A percentile compares a stretch with the other conserved stretches of the same genome.
Conservation (phyloP, 2,888 invertebrate genomes). For the Resseliella maxima region DNA sequence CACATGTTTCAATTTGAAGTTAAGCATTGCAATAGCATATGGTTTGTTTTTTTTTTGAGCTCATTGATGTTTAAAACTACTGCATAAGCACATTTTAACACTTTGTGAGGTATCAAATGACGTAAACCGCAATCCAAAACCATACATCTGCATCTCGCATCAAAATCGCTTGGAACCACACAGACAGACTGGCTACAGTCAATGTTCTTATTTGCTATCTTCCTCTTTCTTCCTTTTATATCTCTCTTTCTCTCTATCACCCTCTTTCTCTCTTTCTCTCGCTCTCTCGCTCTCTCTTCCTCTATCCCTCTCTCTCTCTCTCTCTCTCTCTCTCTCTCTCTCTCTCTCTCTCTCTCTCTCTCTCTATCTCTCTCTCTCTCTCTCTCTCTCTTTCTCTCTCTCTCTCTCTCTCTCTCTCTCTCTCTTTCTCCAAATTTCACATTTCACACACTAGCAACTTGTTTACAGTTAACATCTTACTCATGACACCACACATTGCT, state of each 20-base stretch:
- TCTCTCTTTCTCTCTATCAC: background rate
- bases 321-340: too few species aligned
- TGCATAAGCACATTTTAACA: constrained; percentile 48
- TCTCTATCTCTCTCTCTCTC: too few species aligned
- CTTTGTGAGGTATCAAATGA: constrained; percentile 51
- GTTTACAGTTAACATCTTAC: background rate
- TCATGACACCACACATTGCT: background rate
- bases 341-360: too few species aligned
- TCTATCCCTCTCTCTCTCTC: background rate
- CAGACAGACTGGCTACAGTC: background rate
- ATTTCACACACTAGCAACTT: too few species aligned
- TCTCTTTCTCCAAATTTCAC: too few species aligned
- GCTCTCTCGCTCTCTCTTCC: background rate
- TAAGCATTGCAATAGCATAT: background rate
- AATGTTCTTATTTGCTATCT: background rate
- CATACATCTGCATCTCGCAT: constrained; percentile 16
- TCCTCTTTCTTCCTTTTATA: background rate
- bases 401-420: too few species aligned
- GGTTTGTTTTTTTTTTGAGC: background rate
- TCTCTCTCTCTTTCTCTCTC: too few species aligned
- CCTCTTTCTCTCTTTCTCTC: background rate
- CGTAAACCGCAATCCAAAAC: constrained; percentile 47
- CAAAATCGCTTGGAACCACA: background rate
- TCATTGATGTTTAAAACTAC: constrained; percentile 12
- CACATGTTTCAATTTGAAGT: constrained; percentile 37